Base-by-base conservation (phyloP, 2,113 vertebrate species). In the Camelus dromedarius region DNA sequence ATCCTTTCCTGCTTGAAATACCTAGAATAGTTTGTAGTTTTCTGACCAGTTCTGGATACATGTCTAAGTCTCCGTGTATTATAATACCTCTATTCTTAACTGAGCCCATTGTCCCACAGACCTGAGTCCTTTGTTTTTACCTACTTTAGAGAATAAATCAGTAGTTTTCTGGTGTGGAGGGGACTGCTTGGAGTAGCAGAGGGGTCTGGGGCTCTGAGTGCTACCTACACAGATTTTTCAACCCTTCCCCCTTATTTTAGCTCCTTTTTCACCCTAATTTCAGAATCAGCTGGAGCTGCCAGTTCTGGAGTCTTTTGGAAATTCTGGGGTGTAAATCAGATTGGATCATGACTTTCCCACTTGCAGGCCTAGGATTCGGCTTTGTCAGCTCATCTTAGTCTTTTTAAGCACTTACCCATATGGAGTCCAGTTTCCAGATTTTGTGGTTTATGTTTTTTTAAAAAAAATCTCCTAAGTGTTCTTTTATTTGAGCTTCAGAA, bases 401-500 rank as follows among this genome's bases (percentile, higher is more conserved):
- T 35, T 73, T 30, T 92, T 22, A 89, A 89, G 77, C 14, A 0
- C 46, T 81, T 81, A 50, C 8, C 38, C 35, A 62, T 54, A 66
- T 89, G 30, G 10, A 52, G 38, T 64, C 13, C 73, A 81, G 13
- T 38, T 67, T n/a, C 77, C 69, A 82, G 30, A 82, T 69, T 91
- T 86, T 72, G 64, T 35, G 69, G 18, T 42, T 95, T 67, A 60
- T 50, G 35, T 64, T 60, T 75, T 77, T n/a, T 42, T 4, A 42
- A 15, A 50, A 76, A 52, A 86, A 35, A 72, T 60, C 28, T 13
- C 30, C 54, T 81, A 18, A 13, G 30, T 28, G 4, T 60, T 66
- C 28, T 93, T 82, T 64, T 67, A 24, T 18, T 87, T 87, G 67
- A 35, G 30, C 42, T 96, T 95, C 42, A 92, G 77, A 69, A 92